Evolutionary conservation across 2,888 invertebrate genomes (phyloP).

Genomic region (Thereva unica): DNA sequence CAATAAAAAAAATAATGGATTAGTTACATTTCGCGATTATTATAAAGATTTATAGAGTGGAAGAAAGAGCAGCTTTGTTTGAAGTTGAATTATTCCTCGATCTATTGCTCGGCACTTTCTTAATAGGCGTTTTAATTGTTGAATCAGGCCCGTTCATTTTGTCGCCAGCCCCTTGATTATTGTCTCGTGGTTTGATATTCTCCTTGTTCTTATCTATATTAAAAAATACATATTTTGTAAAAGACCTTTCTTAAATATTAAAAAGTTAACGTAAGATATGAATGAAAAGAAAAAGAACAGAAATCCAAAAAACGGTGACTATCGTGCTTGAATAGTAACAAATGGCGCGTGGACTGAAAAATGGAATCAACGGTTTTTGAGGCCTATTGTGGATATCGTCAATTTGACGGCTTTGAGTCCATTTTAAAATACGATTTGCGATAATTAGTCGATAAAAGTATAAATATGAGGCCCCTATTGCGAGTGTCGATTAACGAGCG

Average conservation of each 20-base stretch:
- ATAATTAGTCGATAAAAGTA: too few species aligned
- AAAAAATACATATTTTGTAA: neutral
- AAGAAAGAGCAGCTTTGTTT: slow-evolving; percentile 36
- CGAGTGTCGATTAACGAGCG: too few species aligned
- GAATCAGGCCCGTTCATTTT: slow-evolving; percentile 43
- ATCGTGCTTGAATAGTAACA: too few species aligned
- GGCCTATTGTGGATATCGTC: too few species aligned
- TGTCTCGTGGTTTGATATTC: slow-evolving; percentile 43
- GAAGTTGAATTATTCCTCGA: slow-evolving; percentile 41
- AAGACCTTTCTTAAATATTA: neutral
- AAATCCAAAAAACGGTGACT: too few species aligned
- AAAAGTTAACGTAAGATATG: neutral
- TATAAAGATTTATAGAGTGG: slow-evolving; percentile 31
- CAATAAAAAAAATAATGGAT: slow-evolving; percentile 15
- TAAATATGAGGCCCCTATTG: too few species aligned
- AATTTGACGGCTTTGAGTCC: too few species aligned
- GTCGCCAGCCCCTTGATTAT: slow-evolving; percentile 42
- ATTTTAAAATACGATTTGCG: too few species aligned
- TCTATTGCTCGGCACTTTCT: slow-evolving; percentile 39
- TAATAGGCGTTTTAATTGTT: slow-evolving; percentile 43
- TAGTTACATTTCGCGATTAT: slow-evolving; percentile 23
- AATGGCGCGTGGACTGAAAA: too few species aligned
- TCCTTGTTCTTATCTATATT: slow-evolving; percentile 41
- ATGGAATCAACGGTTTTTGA: too few species aligned
- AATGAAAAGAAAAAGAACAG: too few species aligned